These are phyloP conservation scores for Plecotus auritus DNA, from an alignment of 2,113 vertebrate species.

Conservation along the genomic window DNA sequence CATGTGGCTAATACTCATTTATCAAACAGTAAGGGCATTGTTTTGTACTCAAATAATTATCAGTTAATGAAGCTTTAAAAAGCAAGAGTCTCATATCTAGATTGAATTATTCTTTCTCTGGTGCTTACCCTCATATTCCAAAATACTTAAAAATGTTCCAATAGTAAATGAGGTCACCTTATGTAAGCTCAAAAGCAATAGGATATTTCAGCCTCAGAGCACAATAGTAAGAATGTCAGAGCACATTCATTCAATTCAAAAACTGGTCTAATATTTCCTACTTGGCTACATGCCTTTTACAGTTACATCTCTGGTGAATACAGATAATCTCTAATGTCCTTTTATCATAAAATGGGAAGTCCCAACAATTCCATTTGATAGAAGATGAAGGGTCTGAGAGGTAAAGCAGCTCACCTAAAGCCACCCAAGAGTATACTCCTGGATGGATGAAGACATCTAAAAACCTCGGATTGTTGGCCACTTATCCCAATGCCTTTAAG, in stretches of 20 bases:
- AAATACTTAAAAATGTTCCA: slow-evolving; percentile 68
- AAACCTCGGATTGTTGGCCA: not conserved
- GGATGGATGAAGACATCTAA: not conserved
- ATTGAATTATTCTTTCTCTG: slow-evolving; percentile 64
- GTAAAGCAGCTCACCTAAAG: not conserved
- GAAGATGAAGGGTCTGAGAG: not conserved
- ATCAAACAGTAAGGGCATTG: slow-evolving; percentile 77
- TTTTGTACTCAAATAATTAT: slow-evolving; percentile 76
- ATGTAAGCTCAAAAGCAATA: slow-evolving; percentile 53
- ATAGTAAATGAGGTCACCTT: slow-evolving; percentile 44
- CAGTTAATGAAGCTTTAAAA: slow-evolving; percentile 75
- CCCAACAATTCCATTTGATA: not conserved
- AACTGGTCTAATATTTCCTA: not conserved
- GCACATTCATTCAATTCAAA: slow-evolving; percentile 12
- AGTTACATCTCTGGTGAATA: not conserved
- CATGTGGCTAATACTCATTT: slow-evolving; percentile 76
- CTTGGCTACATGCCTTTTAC: not conserved
- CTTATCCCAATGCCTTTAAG: no score
- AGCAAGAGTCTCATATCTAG: slow-evolving; percentile 61
- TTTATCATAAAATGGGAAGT: not conserved
- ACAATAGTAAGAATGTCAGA: slow-evolving; percentile 38
- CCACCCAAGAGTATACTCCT: not conserved
- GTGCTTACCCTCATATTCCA: slow-evolving; percentile 47
- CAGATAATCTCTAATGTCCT: not conserved
- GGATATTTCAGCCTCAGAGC: slow-evolving; percentile 41